Evolutionary conservation across 2,113 vertebrate species (phyloP).

Genomic region (Aegithalos caudatus): DNA sequence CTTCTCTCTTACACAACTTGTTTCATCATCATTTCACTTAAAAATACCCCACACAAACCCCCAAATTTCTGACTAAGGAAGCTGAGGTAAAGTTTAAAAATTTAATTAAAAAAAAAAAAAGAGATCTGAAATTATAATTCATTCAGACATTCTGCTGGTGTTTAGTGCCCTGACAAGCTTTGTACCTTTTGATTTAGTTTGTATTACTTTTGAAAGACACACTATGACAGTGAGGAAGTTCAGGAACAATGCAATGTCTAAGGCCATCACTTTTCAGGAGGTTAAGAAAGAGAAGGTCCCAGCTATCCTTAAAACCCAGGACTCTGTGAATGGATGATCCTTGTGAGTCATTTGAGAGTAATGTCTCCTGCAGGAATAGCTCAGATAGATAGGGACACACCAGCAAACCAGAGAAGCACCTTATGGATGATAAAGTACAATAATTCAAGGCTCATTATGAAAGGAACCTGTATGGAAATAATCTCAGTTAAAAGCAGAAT

Average conservation of each 20-base stretch:
- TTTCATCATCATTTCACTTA: neutral
- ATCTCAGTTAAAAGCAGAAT: conserved; percentile 23
- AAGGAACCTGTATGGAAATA: conserved; percentile 36
- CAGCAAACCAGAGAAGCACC: neutral
- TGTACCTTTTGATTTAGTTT: neutral
- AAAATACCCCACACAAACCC: neutral
- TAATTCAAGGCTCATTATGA: conserved; percentile 35
- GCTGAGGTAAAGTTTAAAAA: neutral
- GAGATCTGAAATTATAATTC: neutral
- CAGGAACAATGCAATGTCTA: neutral
- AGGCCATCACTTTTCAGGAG: neutral
- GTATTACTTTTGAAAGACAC: neutral
- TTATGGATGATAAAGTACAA: conserved; percentile 48
- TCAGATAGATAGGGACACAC: neutral
- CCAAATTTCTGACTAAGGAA: neutral
- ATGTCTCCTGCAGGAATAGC: conserved; percentile 27
- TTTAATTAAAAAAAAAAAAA: neutral
- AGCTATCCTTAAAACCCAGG: neutral
- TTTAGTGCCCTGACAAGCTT: neutral
- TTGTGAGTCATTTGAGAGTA: neutral
- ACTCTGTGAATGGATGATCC: neutral
- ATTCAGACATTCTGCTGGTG: neutral
- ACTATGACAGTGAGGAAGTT: neutral
- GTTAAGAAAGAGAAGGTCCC: neutral
- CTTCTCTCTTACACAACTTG: neutral